Percentiles rank a stretch among this genome's conserved stretches.
These are phyloP conservation scores for Schlechtendalia chinensis DNA, from an alignment of 1,140 invertebrate species.

Conservation along the genomic window DNA sequence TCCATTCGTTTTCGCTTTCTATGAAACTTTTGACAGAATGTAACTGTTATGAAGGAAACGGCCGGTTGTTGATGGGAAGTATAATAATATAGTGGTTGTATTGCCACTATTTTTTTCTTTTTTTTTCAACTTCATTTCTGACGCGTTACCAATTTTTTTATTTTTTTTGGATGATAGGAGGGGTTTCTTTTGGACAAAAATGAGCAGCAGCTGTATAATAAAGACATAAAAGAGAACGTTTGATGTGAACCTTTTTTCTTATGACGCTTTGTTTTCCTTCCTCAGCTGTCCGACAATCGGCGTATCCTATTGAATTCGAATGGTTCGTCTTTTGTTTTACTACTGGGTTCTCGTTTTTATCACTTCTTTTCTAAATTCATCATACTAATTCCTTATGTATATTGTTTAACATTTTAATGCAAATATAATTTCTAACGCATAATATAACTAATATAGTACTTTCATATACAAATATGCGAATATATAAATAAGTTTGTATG, in stretches of 20 bases:
- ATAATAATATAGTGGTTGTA: not conserved
- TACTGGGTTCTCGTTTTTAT: not conserved
- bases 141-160: too few relatives aligned
- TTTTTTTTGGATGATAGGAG: not conserved
- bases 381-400: not conserved
- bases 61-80: constrained; percentile 11
- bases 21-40: constrained; percentile 37
- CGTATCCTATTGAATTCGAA: constrained; percentile 31
- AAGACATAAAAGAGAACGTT: constrained; percentile 43
- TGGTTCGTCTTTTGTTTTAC: not conserved
- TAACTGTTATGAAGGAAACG: constrained; percentile 31
- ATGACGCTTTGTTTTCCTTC: constrained; percentile 10
- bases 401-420: not conserved
- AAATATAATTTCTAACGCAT: not conserved
- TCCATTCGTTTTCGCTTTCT: constrained; percentile 36
- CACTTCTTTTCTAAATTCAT: not conserved
- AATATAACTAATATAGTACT: too few relatives aligned
- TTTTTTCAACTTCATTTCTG: too few relatives aligned
- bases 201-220: constrained; percentile 33
- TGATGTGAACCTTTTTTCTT: constrained; percentile 35
- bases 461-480: too few relatives aligned
- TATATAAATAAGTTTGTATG: too few relatives aligned
- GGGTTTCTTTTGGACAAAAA: constrained; percentile 16
- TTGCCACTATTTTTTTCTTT: not conserved
- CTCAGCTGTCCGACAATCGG: not conserved